phyloP scores from a whole-genome alignment of 2,888 invertebrate species.

The Trilocha varians region DNA sequence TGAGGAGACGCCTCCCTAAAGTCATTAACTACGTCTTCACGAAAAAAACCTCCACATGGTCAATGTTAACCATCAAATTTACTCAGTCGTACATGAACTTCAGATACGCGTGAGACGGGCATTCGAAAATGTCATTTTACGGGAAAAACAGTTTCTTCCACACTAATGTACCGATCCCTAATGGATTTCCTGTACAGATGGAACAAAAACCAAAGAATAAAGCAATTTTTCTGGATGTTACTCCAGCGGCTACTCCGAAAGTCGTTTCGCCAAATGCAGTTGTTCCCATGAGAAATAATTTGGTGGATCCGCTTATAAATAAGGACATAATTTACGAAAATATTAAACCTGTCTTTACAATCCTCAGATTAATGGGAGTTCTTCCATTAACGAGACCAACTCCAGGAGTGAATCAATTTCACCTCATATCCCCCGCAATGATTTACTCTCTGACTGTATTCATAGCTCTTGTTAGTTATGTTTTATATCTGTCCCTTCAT shows the following conservation, averaged over 20 bases:
- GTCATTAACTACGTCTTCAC: slow-evolving; percentile 29
- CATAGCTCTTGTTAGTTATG: slow-evolving; percentile 62
- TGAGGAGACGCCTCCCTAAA: slow-evolving; percentile 22
- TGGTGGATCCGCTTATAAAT: slow-evolving; percentile 39
- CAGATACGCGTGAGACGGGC: slow-evolving; percentile 3
- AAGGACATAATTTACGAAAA: slow-evolving; percentile 62
- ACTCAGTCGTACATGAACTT: slow-evolving; percentile 13
- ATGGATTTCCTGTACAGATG: slow-evolving; percentile 44
- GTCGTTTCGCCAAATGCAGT: slow-evolving; percentile 38
- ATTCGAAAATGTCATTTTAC: slow-evolving; percentile 41
- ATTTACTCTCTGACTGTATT: slow-evolving; percentile 72
- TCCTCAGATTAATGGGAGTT: slow-evolving; percentile 72
- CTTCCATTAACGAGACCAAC: slow-evolving; percentile 72
- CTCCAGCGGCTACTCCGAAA: slow-evolving; percentile 46
- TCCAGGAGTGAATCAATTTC: slow-evolving; percentile 61
- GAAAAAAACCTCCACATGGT: slow-evolving; percentile 18
- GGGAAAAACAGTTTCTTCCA: slow-evolving; percentile 37
- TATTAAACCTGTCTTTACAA: slow-evolving; percentile 55
- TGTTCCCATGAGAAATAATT: slow-evolving; percentile 43
- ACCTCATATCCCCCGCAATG: slow-evolving; percentile 68
- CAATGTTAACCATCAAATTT: slow-evolving; percentile 18
- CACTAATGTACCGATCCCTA: slow-evolving; percentile 33
- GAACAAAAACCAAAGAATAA: slow-evolving; percentile 40
- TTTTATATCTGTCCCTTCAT: slow-evolving; percentile 75
- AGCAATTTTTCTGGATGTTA: slow-evolving; percentile 54